Conservation (phyloP, 2,113 vertebrate species). For the Abramis brama region DNA sequence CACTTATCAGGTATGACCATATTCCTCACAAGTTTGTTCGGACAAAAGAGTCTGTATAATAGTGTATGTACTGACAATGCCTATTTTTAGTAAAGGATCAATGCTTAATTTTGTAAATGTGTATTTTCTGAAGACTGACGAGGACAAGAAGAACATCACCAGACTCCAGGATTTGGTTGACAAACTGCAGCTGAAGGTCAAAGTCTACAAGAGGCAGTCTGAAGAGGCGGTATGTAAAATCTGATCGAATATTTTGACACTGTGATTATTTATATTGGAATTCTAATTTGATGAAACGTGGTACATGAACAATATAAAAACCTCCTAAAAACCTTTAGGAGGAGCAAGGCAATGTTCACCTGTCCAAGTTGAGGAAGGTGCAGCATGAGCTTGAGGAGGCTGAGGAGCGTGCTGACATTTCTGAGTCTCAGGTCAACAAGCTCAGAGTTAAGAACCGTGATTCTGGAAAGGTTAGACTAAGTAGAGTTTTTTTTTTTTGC, state of each 20-base stretch:
- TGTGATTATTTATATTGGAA: too few relatives aligned
- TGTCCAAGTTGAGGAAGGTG: slow-evolving; percentile 77
- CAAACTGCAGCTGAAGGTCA: slow-evolving; percentile 88
- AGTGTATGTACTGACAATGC: not conserved
- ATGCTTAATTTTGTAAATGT: not conserved
- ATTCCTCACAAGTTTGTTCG: too few relatives aligned
- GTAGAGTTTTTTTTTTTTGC: not conserved
- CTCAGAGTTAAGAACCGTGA: slow-evolving; percentile 80
- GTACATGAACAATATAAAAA: too few relatives aligned
- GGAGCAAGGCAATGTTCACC: slow-evolving; percentile 63
- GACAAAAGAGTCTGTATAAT: too few relatives aligned
- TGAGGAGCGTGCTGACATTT: slow-evolving; percentile 82
- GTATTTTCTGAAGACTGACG: slow-evolving; percentile 50
- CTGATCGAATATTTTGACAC: too few relatives aligned
- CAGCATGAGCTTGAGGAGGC: slow-evolving; percentile 85
- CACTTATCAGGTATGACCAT: slow-evolving; percentile 49
- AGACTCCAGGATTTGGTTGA: slow-evolving; percentile 73
- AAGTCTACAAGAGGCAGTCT: slow-evolving; percentile 90
- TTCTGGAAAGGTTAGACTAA: slow-evolving; percentile 66
- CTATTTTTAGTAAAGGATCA: not conserved
- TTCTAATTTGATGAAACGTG: too few relatives aligned
- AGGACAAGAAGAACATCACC: slow-evolving; percentile 55
- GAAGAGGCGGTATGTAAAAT: slow-evolving; percentile 72
- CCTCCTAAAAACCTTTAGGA: too few relatives aligned
- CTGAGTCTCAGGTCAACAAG: slow-evolving; percentile 84